Percentiles rank a stretch among this genome's conserved stretches.
These are phyloP conservation scores for Gymnocephalus cernua DNA, from an alignment of 2,113 vertebrate species.

Conservation along the genomic window DNA sequence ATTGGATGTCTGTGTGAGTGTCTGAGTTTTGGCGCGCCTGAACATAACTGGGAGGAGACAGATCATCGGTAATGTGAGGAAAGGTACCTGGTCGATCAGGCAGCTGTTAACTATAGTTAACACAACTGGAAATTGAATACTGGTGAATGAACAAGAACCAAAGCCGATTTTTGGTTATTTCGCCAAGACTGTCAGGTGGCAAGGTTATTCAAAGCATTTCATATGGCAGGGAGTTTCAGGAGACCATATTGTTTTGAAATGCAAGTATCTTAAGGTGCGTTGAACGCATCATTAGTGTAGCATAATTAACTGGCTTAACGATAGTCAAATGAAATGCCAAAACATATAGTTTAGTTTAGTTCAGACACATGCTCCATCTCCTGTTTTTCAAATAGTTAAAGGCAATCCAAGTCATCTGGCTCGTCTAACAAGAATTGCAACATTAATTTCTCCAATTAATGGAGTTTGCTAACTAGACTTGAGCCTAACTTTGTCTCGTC, in stretches of 20 bases:
- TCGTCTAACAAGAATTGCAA: conserved; percentile 34
- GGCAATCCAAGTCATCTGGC: background rate
- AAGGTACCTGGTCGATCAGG: conserved; percentile 40
- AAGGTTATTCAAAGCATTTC: too few species aligned
- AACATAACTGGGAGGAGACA: background rate
- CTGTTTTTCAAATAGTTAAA: background rate
- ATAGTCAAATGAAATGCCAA: background rate
- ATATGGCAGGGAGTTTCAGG: background rate
- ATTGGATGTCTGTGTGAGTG: background rate
- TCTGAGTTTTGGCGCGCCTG: conserved; percentile 60
- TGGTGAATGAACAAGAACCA: background rate
- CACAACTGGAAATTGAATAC: background rate
- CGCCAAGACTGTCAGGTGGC: background rate
- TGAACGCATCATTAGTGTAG: too few species aligned
- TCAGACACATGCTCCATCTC: background rate
- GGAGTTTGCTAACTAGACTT: background rate
- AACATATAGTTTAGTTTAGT: background rate
- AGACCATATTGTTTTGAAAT: background rate
- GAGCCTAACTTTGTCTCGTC: background rate
- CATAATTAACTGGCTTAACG: background rate
- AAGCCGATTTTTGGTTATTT: rapidly evolving
- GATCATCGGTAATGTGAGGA: background rate
- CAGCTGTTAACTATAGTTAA: background rate
- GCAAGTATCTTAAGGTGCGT: too few species aligned
- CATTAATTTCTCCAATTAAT: background rate